Percentiles rank a stretch among this genome's conserved stretches.
Conservation (phyloP, 2,888 invertebrate genomes). For the Euproctis similis region DNA sequence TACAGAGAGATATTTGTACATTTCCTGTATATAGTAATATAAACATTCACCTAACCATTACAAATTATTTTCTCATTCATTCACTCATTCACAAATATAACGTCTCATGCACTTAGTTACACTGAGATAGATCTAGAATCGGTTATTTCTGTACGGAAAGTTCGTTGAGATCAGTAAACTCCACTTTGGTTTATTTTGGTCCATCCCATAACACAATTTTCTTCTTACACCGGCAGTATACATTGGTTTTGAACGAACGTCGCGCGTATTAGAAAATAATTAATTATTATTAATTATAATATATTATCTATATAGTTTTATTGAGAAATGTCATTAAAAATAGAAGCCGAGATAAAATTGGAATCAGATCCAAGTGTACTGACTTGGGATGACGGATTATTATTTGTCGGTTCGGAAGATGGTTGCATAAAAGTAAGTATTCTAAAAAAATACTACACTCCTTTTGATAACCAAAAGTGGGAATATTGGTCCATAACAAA, state of each 20-base stretch:
- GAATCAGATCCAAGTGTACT: constrained; percentile 57
- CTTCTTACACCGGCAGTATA: constrained; percentile 26
- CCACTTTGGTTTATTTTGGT: constrained; percentile 34
- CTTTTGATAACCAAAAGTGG: no score
- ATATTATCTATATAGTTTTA: not conserved
- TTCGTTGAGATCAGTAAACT: constrained; percentile 33
- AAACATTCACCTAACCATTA: no score
- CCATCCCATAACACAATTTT: constrained; percentile 20
- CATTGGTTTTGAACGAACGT: constrained; percentile 20
- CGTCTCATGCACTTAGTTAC: not conserved
- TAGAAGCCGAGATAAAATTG: constrained; percentile 45
- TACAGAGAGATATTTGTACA: no score
- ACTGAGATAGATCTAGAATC: constrained; percentile 33
- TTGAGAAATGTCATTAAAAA: constrained; percentile 43
- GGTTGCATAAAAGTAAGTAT: constrained; percentile 54
- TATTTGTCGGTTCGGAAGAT: constrained; percentile 56
- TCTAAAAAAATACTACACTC: no score
- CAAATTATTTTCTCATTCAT: no score
- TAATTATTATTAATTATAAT: no score
- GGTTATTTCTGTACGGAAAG: constrained; percentile 26
- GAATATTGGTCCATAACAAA: no score
- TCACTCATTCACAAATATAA: no score
- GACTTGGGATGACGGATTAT: constrained; percentile 50
- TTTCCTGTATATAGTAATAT: no score
- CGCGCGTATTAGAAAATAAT: constrained; percentile 18